Base-by-base conservation (phyloP, 2,888 invertebrate species). In the Abrostola triplasia region DNA sequence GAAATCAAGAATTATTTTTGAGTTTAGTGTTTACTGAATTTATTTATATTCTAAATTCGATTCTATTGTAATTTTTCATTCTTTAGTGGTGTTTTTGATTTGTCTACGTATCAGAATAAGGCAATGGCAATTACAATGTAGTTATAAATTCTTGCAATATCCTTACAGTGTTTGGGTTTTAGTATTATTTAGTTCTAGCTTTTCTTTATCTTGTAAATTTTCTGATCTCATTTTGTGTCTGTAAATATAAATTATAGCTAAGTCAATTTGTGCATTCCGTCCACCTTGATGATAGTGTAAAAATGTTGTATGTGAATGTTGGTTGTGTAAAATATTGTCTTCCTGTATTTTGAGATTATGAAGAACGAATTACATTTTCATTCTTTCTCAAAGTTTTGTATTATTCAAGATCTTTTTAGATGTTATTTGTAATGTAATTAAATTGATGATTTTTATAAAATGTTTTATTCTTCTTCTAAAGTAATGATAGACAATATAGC, bases 171-270 rank as follows among this genome's bases (percentile, higher is more conserved):
- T 79, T 75, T 79, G 73, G 71, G 72, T 79, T 81, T 82, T 85
- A 84, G 86, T 87, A 86, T 87, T 88, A 86, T 79, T 82, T 84
- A 84, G 80, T 66, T 79, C 74, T 80, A 77, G 49, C 66, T 67
- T 74, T 77, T 81, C 80, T 84, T 77, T 82, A 80, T 81, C 86
- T 88, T 92, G 92, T 92, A 92, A 76, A 92, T 91, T 91, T 84
- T 90, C 89, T 93, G 93, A 94, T 94, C 93, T 94, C 93, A 94
- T 89, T 84, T 87, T 84, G 67, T 84, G 76, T 83, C 67, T 91
- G 88, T 93, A 90, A 85, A 92, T 92, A 91, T 85, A 86, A 86
- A 83, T 71, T 79, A 80, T 68, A 82, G 81, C 77, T 80, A 79
- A 80, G 71, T 72, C 76, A 80, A 80, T 74, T 67, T 54, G 55